phyloP scores from a whole-genome alignment of 2,797 vertebrate genomes.

The Crax fasciolata region DNA sequence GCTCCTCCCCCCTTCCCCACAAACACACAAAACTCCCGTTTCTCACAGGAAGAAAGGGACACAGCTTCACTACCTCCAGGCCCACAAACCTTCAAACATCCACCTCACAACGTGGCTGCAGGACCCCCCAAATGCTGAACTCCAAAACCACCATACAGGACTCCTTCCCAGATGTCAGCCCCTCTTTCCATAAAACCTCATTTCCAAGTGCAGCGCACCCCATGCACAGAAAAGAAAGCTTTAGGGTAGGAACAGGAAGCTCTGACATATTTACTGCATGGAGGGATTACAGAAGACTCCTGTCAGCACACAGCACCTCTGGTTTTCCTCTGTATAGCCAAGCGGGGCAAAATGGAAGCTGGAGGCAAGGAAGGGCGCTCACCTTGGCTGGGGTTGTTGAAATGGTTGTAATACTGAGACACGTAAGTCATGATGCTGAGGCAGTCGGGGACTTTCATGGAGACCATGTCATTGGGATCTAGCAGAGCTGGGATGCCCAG shows the following conservation, averaged over 20 bases:
- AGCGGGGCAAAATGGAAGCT: background rate
- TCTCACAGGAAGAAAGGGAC: background rate
- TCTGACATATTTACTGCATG: background rate
- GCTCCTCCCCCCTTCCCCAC: background rate
- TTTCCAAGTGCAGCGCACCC: background rate
- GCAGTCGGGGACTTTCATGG: conserved; percentile 95
- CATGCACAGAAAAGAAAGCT: background rate
- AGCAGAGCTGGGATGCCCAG: conserved; percentile 96
- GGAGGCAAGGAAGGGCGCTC: conserved; percentile 35
- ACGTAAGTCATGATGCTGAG: conserved; percentile 98
- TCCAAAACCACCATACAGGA: background rate
- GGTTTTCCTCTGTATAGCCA: background rate
- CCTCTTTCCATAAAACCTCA: background rate
- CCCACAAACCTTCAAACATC: too few relatives aligned
- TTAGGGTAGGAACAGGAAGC: conserved; percentile 25
- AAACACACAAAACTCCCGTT: background rate
- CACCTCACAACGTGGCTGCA: background rate
- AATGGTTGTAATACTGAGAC: conserved; percentile 98
- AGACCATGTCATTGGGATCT: conserved; percentile 97
- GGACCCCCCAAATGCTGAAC: background rate
- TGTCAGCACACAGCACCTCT: background rate
- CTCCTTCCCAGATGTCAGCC: background rate
- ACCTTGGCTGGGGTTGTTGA: conserved; percentile 85
- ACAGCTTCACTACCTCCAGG: background rate
- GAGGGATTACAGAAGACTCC: background rate